phyloP scores from a whole-genome alignment of 2,113 vertebrate genomes.

The Phalacrocorax pelagicus region DNA sequence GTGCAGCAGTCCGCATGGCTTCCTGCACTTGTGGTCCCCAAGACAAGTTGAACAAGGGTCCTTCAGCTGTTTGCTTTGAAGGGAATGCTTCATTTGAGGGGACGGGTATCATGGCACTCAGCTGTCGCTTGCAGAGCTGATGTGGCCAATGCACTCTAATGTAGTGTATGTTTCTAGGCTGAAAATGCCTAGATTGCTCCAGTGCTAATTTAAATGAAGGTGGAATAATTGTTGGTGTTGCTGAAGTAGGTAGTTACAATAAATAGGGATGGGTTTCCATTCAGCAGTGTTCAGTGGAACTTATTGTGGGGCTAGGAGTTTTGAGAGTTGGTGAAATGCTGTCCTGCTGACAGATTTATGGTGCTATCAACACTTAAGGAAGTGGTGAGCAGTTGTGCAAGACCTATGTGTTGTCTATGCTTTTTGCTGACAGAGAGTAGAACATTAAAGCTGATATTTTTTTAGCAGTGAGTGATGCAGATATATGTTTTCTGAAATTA shows the following conservation, averaged over 20 bases:
- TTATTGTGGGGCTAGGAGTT: background rate
- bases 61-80: background rate
- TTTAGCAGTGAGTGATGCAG: background rate
- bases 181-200: background rate
- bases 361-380: background rate
- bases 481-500: background rate
- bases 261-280: background rate
- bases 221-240: background rate
- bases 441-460: background rate
- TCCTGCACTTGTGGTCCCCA: fast-evolving
- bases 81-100: background rate
- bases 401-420: background rate
- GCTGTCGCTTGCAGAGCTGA: fast-evolving
- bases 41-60: background rate
- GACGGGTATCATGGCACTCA: fast-evolving
- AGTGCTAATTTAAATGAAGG: background rate
- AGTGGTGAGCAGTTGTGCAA: background rate
- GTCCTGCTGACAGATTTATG: background rate
- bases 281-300: background rate
- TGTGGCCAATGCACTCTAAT: background rate
- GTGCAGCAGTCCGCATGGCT: fast-evolving
- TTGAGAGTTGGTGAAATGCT: background rate
- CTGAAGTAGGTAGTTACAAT: background rate
- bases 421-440: background rate
- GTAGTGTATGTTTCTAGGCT: background rate